Evolutionary conservation across 1,140 invertebrate species (phyloP), one percentile per base, ranked within the genome.

Genomic region (Drosophila nasuta): DNA sequence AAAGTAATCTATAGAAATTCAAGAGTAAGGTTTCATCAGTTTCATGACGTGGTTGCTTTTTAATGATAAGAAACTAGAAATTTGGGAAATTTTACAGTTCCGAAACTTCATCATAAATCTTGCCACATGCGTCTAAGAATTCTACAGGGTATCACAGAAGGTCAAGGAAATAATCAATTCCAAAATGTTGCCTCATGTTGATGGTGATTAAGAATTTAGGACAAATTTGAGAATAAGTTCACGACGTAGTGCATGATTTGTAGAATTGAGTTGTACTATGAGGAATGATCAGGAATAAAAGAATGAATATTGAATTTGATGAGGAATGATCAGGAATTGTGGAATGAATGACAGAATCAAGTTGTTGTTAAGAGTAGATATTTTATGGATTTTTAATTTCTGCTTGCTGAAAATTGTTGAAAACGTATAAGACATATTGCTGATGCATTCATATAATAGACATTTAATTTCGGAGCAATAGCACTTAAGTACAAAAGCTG

Each of bases 401-500:
- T 25, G 20, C 20, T 25, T 13, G 5, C 41, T 43, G 41, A 43
- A 43, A 43, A 13, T 3, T 43, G 0, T 43, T 4, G 5, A 5
- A 13, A 43, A 43, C 3, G 1, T 43, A 13, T 2, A 43, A 13
- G 7, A 43, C 0, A 10, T 11, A 3, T 43, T 43, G n/a, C n/a
- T 13, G n/a, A 3, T 38, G 35, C 35, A 38, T 38, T n/a, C 11
- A 17, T 35, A 33, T 49, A 49, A 28, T 20, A 49, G 11, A 11
- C 28, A 54, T 54, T 33, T 54, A 54, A 33, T 54, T 25, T 54
- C 30, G 4, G 11, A 10, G n/a, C 28, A 35, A 7, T 54, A 17
- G 7, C 30, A 49, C 33, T 67, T 73, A 73, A 67, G 70, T 59
- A 68, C 46, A 46, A 59, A 56, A 54, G 28, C 43, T 25, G 41